Evolutionary conservation across 2,113 vertebrate genomes (phyloP).

Genomic region (Gobius niger): DNA sequence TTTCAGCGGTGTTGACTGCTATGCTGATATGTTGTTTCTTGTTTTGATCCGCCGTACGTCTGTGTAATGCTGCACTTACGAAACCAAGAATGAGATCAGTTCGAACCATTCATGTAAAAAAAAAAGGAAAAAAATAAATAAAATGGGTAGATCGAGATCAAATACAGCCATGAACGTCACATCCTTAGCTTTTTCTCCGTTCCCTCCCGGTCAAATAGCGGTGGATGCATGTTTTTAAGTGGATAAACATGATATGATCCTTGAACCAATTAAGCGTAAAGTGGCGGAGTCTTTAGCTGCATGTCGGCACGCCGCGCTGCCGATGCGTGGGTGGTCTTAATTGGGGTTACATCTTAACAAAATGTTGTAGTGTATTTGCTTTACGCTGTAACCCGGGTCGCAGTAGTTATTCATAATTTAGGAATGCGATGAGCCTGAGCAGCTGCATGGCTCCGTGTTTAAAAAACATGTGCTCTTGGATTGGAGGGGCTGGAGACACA

Average conservation of each 20-base stretch:
- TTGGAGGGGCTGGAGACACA: background rate
- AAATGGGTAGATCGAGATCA: no score
- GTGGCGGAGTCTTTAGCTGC: constrained; percentile 33
- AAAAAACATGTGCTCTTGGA: constrained; percentile 14
- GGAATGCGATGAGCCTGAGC: constrained; percentile 59
- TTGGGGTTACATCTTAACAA: constrained; percentile 37
- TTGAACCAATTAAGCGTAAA: constrained; percentile 44
- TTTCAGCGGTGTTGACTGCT: no score
- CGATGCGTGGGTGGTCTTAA: constrained; percentile 42
- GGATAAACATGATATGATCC: constrained; percentile 30
- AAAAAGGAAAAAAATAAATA: no score
- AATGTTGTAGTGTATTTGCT: constrained; percentile 28
- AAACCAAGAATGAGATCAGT: no score
- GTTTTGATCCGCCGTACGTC: no score
- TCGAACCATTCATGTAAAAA: no score
- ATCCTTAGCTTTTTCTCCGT: constrained; percentile 9
- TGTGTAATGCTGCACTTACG: no score
- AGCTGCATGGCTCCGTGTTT: constrained; percentile 34
- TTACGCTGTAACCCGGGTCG: constrained; percentile 48
- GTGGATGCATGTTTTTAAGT: constrained; percentile 15
- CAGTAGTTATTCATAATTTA: constrained; percentile 54
- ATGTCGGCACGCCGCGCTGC: constrained; percentile 26
- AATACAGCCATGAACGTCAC: no score
- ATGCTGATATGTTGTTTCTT: no score
- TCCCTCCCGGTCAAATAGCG: constrained; percentile 51